Conservation (phyloP, 2,888 invertebrate species). For the Mythimna vitellina region DNA sequence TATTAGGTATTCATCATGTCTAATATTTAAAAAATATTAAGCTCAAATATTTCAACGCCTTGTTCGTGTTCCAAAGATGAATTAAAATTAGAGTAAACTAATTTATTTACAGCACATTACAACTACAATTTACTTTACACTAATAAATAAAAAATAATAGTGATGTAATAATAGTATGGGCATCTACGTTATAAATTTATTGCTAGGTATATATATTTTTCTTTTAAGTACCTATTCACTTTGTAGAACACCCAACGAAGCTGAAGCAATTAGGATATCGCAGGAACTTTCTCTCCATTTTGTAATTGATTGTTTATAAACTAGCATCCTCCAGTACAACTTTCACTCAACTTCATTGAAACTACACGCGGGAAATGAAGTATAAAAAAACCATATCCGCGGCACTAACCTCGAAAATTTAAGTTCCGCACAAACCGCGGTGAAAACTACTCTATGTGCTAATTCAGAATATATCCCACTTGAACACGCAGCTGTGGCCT, state of each 20-base stretch:
- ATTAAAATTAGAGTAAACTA: too few relatives aligned
- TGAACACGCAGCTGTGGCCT: constrained; percentile 21
- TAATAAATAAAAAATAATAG: too few relatives aligned
- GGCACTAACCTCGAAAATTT: not conserved
- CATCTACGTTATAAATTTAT: too few relatives aligned
- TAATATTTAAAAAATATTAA: too few relatives aligned
- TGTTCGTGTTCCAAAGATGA: too few relatives aligned
- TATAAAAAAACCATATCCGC: not conserved
- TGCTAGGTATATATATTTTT: not conserved
- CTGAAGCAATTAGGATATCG: not conserved
- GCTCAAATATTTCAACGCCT: too few relatives aligned
- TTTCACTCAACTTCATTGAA: not conserved
- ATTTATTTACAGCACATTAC: too few relatives aligned
- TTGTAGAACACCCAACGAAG: not conserved
- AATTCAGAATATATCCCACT: constrained; percentile 26
- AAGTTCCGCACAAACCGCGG: not conserved
- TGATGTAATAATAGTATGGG: too few relatives aligned
- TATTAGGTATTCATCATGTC: too few relatives aligned
- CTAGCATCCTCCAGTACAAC: not conserved
- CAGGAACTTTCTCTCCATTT: not conserved
- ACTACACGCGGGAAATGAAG: not conserved
- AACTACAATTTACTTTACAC: too few relatives aligned
- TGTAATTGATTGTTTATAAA: constrained; percentile 21
- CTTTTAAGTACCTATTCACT: not conserved
- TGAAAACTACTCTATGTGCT: constrained; percentile 45